Evolutionary conservation across 2,113 vertebrate species (phyloP).

Genomic region (Hippoglossus stenolepis): DNA sequence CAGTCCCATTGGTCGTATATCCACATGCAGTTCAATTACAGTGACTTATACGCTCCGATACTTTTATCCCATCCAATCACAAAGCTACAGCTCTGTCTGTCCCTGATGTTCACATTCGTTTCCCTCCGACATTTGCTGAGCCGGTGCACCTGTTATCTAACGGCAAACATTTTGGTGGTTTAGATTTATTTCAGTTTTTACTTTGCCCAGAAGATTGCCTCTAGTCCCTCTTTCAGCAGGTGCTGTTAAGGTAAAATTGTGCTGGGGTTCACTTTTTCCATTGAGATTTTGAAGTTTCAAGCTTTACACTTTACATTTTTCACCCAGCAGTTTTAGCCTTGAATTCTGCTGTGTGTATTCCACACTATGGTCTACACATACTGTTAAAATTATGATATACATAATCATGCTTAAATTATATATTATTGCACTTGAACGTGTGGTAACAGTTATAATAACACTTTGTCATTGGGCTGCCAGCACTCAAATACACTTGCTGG

Average conservation of each 20-base stretch:
- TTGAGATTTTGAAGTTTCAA: neutral
- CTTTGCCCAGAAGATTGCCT: neutral
- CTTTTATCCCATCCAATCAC: constrained; percentile 16
- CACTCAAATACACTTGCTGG: neutral
- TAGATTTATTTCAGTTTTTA: neutral
- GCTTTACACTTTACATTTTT: neutral
- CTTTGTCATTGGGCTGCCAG: neutral
- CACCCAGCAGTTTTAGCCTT: neutral
- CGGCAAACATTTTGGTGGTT: constrained; percentile 1
- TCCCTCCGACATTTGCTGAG: constrained; percentile 9
- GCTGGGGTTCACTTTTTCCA: neutral
- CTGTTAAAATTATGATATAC: neutral
- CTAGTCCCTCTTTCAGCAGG: constrained; percentile 9
- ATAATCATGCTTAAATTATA: neutral
- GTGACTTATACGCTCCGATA: constrained; percentile 15
- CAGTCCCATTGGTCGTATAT: constrained; percentile 7
- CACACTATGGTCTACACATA: neutral
- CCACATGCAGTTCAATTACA: constrained; percentile 19
- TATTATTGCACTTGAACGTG: neutral
- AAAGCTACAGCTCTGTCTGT: constrained; percentile 9
- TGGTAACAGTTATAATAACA: neutral
- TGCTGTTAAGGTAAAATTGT: constrained; percentile 14
- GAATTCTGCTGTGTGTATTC: neutral
- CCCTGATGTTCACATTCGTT: constrained; percentile 21
- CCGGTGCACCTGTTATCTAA: constrained; percentile 23